phyloP scores from a whole-genome alignment of 2,113 vertebrate genomes.

The Solea senegalensis region DNA sequence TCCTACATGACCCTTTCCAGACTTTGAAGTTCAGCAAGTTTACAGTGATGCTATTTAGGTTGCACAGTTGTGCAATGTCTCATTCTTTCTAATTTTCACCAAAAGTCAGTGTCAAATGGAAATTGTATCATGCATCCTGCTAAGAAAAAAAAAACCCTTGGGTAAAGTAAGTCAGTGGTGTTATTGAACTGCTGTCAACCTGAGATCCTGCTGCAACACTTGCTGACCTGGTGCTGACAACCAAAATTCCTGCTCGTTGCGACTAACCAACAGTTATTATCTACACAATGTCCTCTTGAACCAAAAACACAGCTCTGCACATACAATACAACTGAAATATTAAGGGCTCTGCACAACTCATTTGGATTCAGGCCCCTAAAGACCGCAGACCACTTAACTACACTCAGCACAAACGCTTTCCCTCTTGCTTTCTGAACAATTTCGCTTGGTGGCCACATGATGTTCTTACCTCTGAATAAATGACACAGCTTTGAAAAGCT shows the following conservation, averaged over 20 bases:
- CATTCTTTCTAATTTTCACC: too few species aligned
- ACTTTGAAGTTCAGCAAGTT: neutral
- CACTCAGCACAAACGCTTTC: constrained; percentile 22
- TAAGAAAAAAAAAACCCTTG: too few species aligned
- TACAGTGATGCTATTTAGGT: too few species aligned
- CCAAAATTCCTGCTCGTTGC: neutral
- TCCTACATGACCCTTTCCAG: too few species aligned
- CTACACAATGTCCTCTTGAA: neutral
- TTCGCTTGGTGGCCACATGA: constrained; percentile 24
- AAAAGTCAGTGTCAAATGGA: too few species aligned
- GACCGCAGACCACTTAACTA: constrained; percentile 4
- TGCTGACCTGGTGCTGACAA: constrained; percentile 1
- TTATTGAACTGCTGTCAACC: neutral
- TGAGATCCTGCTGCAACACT: neutral
- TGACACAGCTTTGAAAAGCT: constrained; percentile 63
- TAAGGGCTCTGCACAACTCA: constrained; percentile 9
- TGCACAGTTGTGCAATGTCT: too few species aligned
- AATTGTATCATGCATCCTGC: too few species aligned
- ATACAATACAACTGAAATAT: constrained; percentile 6
- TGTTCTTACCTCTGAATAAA: constrained; percentile 57
- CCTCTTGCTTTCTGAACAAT: constrained; percentile 27
- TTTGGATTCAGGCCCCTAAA: neutral
- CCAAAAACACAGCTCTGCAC: constrained; percentile 6
- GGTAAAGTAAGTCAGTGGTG: too few species aligned
- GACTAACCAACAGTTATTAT: neutral